These are phyloP conservation scores for Rutilus rutilus DNA, from an alignment of 2,113 vertebrate species.

Conservation along the genomic window DNA sequence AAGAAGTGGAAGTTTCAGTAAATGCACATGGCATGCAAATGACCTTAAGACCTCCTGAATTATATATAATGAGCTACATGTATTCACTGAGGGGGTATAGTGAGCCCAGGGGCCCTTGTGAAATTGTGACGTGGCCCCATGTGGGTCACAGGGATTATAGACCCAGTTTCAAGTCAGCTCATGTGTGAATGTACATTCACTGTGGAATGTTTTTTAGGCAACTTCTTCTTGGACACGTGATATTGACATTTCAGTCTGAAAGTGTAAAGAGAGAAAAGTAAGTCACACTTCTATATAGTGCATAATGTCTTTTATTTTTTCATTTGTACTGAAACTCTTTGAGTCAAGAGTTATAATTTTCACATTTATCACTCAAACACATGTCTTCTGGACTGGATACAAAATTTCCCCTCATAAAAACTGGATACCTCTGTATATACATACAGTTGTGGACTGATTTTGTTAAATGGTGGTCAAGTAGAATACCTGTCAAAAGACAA, in stretches of 20 bases:
- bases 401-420: not conserved
- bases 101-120: not conserved
- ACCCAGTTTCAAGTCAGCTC: not conserved
- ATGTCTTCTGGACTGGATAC: not conserved
- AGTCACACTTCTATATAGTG: not conserved
- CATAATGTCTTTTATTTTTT: not conserved
- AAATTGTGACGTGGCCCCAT: not conserved
- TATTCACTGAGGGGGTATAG: not conserved
- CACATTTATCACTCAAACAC: not conserved
- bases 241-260: not conserved
- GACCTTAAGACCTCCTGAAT: constrained; percentile 4
- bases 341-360: not conserved
- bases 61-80: not conserved
- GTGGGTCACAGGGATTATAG: constrained; percentile 1
- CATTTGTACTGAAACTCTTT: not conserved
- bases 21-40: not conserved
- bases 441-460: not conserved
- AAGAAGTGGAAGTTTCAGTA: not conserved
- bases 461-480: not conserved
- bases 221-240: not conserved
- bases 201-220: not conserved
- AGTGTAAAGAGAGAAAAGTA: not conserved
- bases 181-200: not conserved
- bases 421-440: not conserved
- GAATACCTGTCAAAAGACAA: not conserved